Evolutionary conservation across 2,113 vertebrate genomes (phyloP), one percentile per base, ranked within the genome.

Genomic region (Verasper variegatus): DNA sequence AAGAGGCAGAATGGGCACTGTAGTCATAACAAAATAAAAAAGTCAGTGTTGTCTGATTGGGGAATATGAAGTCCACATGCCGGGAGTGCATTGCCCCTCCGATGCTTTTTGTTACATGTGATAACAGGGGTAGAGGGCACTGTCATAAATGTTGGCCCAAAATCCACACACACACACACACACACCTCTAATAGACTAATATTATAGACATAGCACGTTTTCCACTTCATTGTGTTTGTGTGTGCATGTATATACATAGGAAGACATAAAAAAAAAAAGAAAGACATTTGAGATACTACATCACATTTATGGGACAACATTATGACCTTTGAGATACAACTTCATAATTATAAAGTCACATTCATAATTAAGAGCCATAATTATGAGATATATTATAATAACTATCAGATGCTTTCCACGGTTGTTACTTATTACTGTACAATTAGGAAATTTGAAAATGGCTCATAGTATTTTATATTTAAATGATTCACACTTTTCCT

Each of bases 261-360:
- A 55, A 13, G 54, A 55, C 12, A 13, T 55, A 55, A 55, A 23
- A 55, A 23, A 18, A 23, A 55, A 55, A 23, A 55, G 13, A 18
- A 23, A 55, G 9, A 4, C 9, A 24, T 24, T 57, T 4, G 52
- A 23, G 21, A 12, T 55, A 23, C 23, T 57, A 57, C 23, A 26
- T 57, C 55, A 57, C 21, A 24, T 57, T 26, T 24, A 57, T 57
- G 55, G 21, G 55, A 57, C 55, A 57, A 24, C 26, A 57, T 57
- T 57, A 57, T 26, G n/a, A 55, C 54, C 21, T 55, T 11, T 13
- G 55, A 57, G 23, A 57, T 26, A 6, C 55, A 26, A 4, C 4
- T 13, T 57, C 23, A 57, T 26, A 26, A 57, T 57, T 57, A 57
- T 26, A 26, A 26, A 57, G 23, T 21, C 54, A 56, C 21, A 23